Percentiles rank a stretch among this genome's conserved stretches.
Evolutionary conservation across 2,797 vertebrate species (phyloP).

Genomic region (Microctenopoma lineatum): DNA sequence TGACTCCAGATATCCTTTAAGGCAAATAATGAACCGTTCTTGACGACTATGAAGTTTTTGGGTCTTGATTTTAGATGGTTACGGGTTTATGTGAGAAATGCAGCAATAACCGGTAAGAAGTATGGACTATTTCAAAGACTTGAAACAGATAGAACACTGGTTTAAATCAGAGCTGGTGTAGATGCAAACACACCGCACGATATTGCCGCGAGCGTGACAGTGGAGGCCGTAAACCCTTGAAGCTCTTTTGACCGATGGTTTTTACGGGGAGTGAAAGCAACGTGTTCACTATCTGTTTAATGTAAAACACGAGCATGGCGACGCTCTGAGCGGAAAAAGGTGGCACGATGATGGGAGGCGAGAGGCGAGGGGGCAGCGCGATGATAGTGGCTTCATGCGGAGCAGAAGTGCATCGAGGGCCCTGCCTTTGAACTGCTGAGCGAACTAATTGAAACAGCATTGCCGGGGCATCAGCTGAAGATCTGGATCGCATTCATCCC

Average conservation of each 20-base stretch:
- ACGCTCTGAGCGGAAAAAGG: slow-evolving; percentile 66
- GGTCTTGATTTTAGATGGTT: slow-evolving; percentile 10
- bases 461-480: slow-evolving; percentile 68
- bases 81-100: slow-evolving; percentile 13
- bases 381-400: slow-evolving; percentile 78
- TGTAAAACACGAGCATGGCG: slow-evolving; percentile 73
- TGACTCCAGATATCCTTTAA: slow-evolving; percentile 33
- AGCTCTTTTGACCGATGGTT: slow-evolving; percentile 70
- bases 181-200: slow-evolving; percentile 13
- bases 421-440: slow-evolving; percentile 82
- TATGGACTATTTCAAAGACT: background rate
- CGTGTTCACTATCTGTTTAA: slow-evolving; percentile 74
- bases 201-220: slow-evolving; percentile 30
- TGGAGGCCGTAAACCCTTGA: slow-evolving; percentile 58
- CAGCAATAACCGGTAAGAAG: background rate
- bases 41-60: background rate
- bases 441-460: slow-evolving; percentile 86
- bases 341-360: slow-evolving; percentile 68
- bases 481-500: slow-evolving; percentile 84
- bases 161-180: slow-evolving; percentile 15
- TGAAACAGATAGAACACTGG: background rate
- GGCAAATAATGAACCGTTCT: slow-evolving; percentile 24
- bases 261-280: slow-evolving; percentile 49
- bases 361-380: slow-evolving; percentile 67
- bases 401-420: slow-evolving; percentile 73